Conservation (phyloP, 2,797 vertebrate genomes). For the Amblyraja radiata region DNA sequence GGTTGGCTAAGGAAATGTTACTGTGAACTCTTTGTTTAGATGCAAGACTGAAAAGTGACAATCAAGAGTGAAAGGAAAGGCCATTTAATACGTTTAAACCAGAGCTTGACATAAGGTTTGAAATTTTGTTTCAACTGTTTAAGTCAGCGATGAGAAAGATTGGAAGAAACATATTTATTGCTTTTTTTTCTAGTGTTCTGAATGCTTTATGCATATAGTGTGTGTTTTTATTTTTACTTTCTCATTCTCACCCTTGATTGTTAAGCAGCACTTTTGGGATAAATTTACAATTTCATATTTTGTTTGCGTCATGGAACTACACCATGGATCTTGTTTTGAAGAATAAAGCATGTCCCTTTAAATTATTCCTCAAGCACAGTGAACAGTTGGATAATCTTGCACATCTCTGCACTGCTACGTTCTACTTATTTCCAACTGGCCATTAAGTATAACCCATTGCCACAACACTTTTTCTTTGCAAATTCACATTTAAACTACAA, state of each 20-base stretch:
- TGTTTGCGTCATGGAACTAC: background rate
- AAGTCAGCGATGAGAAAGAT: background rate
- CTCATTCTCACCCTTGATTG: no score
- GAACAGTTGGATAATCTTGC: background rate
- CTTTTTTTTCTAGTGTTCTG: background rate
- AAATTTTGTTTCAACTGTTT: background rate
- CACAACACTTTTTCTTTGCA: background rate
- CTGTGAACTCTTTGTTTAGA: background rate
- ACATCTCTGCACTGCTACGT: background rate
- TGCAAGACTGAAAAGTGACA: background rate
- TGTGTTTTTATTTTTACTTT: background rate
- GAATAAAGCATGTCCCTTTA: background rate
- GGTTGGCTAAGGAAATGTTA: background rate
- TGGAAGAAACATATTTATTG: background rate
- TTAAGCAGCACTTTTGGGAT: background rate
- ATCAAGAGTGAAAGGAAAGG: background rate
- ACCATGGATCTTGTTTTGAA: background rate
- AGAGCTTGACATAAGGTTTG: background rate
- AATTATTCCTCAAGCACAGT: background rate
- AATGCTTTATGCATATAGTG: background rate
- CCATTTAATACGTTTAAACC: background rate
- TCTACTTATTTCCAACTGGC: background rate
- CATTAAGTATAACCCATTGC: no score
- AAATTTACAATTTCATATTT: background rate
- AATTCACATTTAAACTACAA: background rate